Percentiles rank a stretch among this genome's conserved stretches.
Conservation (phyloP, 2,888 invertebrate genomes). For the Calliphora vomitoria region DNA sequence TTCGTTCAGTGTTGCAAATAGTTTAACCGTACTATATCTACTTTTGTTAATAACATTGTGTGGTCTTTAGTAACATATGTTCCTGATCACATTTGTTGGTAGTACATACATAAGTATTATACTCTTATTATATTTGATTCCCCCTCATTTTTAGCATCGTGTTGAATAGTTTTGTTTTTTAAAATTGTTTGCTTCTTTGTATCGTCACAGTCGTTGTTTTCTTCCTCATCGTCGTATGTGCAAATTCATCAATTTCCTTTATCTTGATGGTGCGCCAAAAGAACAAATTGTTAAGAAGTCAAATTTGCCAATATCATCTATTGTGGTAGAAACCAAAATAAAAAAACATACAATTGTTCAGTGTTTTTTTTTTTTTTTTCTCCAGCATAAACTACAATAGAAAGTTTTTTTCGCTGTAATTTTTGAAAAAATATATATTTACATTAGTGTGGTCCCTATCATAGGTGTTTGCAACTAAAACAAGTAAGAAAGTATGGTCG, state of each 20-base stretch:
- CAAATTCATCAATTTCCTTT: conserved; percentile 80
- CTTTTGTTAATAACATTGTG: conserved; percentile 50
- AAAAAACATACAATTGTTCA: conserved; percentile 38
- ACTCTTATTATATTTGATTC: conserved; percentile 31
- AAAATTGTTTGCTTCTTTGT: conserved; percentile 47
- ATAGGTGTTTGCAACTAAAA: no score
- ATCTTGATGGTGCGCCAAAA: conserved; percentile 78
- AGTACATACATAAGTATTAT: conserved; percentile 10
- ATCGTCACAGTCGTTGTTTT: conserved; percentile 1
- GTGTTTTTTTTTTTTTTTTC: conserved; percentile 24
- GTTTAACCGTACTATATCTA: not conserved
- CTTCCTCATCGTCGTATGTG: conserved; percentile 50
- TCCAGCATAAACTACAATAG: conserved; percentile 54
- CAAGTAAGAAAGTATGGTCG: no score
- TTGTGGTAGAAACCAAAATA: conserved; percentile 44
- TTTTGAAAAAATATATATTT: conserved; percentile 23
- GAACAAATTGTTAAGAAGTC: conserved; percentile 74
- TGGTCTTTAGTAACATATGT: conserved; percentile 48
- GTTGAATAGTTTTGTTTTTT: conserved; percentile 60
- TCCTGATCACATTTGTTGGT: not conserved
- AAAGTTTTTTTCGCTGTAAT: conserved; percentile 55
- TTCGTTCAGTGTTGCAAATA: conserved; percentile 33
- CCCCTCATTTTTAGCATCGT: conserved; percentile 52
- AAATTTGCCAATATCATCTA: conserved; percentile 72
- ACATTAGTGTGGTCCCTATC: no score